These are phyloP conservation scores for Lonchura striata DNA, from an alignment of 2,113 vertebrate genomes.

Conservation along the genomic window DNA sequence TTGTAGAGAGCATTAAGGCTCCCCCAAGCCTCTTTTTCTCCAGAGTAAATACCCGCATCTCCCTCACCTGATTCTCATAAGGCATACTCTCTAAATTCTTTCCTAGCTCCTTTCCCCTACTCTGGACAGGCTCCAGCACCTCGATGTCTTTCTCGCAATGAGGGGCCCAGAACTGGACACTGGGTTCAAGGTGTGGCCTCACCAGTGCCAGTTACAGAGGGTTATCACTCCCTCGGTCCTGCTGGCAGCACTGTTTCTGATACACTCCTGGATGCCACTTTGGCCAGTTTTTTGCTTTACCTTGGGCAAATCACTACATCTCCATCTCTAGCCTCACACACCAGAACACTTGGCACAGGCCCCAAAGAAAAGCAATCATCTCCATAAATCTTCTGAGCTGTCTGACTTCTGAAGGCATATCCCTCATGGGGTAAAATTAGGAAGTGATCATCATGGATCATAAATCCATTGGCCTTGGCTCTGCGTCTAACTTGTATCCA, in stretches of 20 bases:
- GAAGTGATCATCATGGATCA: neutral
- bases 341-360: neutral
- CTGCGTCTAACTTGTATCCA: neutral
- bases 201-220: neutral
- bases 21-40: neutral
- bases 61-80: neutral
- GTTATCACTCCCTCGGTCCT: neutral
- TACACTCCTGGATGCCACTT: neutral
- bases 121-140: neutral
- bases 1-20: neutral
- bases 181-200: neutral
- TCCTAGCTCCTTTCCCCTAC: neutral
- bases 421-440: neutral
- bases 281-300: rapidly evolving
- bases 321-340: neutral
- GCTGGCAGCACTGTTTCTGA: neutral
- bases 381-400: neutral
- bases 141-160: neutral
- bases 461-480: neutral
- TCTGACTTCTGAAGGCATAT: neutral
- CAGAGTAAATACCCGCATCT: neutral
- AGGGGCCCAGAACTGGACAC: neutral
- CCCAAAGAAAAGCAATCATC: neutral
- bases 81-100: neutral
- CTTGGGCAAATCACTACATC: neutral